Evolutionary conservation across 2,797 vertebrate species (phyloP), one percentile per base, ranked within the genome.

Genomic region (Ammospiza maritima): DNA sequence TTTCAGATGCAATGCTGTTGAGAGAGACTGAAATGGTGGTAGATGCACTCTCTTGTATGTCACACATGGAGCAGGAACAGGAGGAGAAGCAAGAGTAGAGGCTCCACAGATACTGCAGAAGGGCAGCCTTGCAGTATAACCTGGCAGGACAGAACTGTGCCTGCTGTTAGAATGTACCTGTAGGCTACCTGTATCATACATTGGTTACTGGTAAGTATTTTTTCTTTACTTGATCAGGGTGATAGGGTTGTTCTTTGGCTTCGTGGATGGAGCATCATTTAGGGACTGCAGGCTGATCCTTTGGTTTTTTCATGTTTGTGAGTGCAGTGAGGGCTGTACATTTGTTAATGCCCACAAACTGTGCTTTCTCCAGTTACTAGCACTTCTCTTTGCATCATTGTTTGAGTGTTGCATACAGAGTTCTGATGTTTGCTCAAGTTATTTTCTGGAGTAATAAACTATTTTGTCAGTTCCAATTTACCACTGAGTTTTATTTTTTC

Each of bases 1-100:
- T 96, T 96, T 96, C 96, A 96, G 96, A 96, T 96, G 95, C 94
- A 95, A 96, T 95, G 95, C 95, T 96, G 95, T 94, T 96, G 77
- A 96, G 85, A 92, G 77, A 96, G 85, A 92, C 96, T 96, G 95
- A 96, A 94, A 95, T 95, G 95, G 95, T 95, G 94, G 93, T 96
- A 96, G 89, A 96, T 96, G 94, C 96, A 93, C 90, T 96, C 93
- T 96, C 88, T 94, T 96, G 85, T 96, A 96, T 96, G 92, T 94
- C 95, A 96, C 89, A 95, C 88, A 96, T 48, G 94, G 94, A 95
- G 76, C 96, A 93, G 88, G 74, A 96, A 88, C 91, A 96, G 94
- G 36, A 96, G 92, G 93, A 96, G 94, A 94, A 95, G 79, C 88
- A 1, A 85, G 93, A 96, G 94, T 96, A 78, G 85, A 96, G 91